These are phyloP conservation scores for Nebria ingens DNA, from an alignment of 1,140 invertebrate genomes.

Conservation along the genomic window DNA sequence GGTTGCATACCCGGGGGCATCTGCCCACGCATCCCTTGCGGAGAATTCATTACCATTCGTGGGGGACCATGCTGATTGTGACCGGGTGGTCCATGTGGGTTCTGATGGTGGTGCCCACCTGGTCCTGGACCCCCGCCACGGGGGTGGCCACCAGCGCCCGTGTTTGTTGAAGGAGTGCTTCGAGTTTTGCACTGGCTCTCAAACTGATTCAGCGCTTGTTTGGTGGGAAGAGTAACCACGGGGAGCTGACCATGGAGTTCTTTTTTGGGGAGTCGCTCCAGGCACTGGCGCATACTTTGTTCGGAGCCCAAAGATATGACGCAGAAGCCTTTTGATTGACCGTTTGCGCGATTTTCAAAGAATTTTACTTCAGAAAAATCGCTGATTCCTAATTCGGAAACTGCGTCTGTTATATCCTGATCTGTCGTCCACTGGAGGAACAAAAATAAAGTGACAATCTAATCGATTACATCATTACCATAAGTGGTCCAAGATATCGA, in stretches of 20 bases:
- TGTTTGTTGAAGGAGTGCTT: constrained; percentile 57
- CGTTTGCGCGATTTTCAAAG: constrained; percentile 98
- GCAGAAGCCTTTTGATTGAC: constrained; percentile 97
- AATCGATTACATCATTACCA: constrained; percentile 1
- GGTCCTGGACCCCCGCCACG: constrained; percentile 41
- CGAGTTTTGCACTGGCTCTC: constrained; percentile 85
- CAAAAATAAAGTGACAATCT: constrained; percentile 16
- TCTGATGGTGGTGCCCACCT: constrained; percentile 38
- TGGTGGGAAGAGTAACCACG: constrained; percentile 89
- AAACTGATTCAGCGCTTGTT: constrained; percentile 71
- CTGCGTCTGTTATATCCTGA: constrained; percentile 84
- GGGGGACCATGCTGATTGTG: constrained; percentile 47
- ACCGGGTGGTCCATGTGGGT: constrained; percentile 40
- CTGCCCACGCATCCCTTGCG: constrained; percentile 49
- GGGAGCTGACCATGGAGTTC: constrained; percentile 92
- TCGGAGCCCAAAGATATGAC: constrained; percentile 88
- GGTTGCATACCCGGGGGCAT: constrained; percentile 54
- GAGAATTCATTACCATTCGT: constrained; percentile 57
- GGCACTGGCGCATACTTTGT: constrained; percentile 73
- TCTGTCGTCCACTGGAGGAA: constrained; percentile 92
- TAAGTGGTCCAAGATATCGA: constrained; percentile 10
- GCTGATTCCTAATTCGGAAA: constrained; percentile 75
- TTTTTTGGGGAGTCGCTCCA: constrained; percentile 89
- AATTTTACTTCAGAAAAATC: constrained; percentile 98
- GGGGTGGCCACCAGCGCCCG: constrained; percentile 33